Evolutionary conservation across 2,797 vertebrate species (phyloP).

Genomic region (Microhierax caerulescens): DNA sequence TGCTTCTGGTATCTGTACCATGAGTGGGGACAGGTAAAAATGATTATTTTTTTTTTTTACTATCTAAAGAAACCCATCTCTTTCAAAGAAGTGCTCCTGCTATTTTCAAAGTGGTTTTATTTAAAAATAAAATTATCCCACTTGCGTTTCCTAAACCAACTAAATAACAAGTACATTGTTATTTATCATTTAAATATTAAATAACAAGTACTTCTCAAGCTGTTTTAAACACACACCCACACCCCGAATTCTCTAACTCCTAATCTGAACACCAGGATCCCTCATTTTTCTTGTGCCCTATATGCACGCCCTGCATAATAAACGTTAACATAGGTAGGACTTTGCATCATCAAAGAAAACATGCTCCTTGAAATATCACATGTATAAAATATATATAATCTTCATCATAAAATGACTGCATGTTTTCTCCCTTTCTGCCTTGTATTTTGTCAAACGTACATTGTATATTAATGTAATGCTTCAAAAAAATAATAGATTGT

Average conservation of each 20-base stretch:
- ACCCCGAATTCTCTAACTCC: neutral
- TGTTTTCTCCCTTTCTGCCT: conserved; percentile 40
- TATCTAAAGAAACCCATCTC: neutral
- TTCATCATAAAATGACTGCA: neutral
- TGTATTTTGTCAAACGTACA: neutral
- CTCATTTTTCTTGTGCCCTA: neutral
- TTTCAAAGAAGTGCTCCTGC: neutral
- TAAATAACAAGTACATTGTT: neutral
- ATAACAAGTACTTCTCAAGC: neutral
- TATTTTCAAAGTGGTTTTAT: neutral
- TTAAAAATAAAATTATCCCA: neutral
- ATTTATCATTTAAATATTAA: neutral
- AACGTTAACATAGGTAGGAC: neutral
- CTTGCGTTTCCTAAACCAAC: neutral
- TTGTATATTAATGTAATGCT: neutral
- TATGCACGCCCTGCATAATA: neutral
- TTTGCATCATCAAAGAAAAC: conserved; percentile 19
- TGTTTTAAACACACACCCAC: neutral
- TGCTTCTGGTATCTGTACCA: neutral
- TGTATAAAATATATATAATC: neutral
- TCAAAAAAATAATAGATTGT: conserved; percentile 9
- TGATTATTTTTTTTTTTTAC: neutral
- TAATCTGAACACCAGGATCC: neutral
- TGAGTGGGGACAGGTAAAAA: neutral
- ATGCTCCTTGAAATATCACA: neutral